phyloP scores from a whole-genome alignment of 2,888 invertebrate genomes.

The Callyntrura guangdongensis region DNA sequence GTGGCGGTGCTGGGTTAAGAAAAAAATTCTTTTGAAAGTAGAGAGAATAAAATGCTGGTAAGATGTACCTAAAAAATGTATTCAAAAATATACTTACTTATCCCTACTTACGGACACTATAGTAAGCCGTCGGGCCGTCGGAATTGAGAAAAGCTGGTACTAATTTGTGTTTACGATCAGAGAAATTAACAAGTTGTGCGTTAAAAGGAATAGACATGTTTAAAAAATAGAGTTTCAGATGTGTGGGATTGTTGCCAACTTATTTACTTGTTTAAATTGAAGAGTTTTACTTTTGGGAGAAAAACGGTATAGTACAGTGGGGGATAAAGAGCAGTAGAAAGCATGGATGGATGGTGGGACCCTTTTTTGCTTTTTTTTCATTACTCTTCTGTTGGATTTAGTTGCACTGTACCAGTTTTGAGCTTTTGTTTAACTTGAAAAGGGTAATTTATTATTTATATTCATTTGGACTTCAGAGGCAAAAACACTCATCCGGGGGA shows the following conservation, averaged over 20 bases:
- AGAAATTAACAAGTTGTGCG: conserved; percentile 8
- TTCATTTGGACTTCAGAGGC: too few relatives aligned
- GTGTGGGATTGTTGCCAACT: not conserved
- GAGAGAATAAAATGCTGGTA: not conserved
- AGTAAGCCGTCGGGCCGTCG: not conserved
- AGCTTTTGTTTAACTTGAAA: conserved; percentile 8
- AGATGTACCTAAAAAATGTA: too few relatives aligned
- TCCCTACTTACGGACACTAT: not conserved
- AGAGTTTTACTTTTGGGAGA: conserved; percentile 26
- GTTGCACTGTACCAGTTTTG: not conserved
- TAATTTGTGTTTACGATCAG: not conserved
- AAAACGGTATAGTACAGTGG: too few relatives aligned
- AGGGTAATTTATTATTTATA: too few relatives aligned
- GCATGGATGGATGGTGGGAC: not conserved
- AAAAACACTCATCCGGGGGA: too few relatives aligned
- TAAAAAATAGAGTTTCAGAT: not conserved
- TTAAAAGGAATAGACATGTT: not conserved
- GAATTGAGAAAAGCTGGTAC: not conserved
- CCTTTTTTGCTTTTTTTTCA: not conserved
- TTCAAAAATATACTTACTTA: not conserved
- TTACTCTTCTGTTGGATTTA: not conserved
- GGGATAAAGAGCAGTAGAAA: conserved; percentile 4
- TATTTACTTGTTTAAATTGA: conserved; percentile 19
- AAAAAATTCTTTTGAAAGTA: conserved; percentile 43
- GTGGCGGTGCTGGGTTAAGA: not conserved